phyloP scores from a whole-genome alignment of 2,888 invertebrate genomes.

The Xylota segnis region DNA sequence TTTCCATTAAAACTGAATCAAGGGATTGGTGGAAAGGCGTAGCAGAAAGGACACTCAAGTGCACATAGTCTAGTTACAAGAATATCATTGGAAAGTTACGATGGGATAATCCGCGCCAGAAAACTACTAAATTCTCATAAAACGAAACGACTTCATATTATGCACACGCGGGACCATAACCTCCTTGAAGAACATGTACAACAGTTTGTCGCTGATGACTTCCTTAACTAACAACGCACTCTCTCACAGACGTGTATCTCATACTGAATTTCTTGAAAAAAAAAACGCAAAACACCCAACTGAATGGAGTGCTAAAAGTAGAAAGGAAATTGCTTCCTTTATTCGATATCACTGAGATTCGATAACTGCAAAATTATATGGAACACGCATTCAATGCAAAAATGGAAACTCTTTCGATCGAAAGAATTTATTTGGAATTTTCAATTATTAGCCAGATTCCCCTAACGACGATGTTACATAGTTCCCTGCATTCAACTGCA shows the following conservation, averaged over 20 bases:
- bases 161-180: neutral
- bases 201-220: neutral
- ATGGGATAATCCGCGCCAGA: neutral
- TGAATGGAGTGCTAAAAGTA: neutral
- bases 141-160: constrained; percentile 4
- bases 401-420: neutral
- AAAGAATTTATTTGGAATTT: constrained; percentile 5
- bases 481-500: neutral
- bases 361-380: neutral
- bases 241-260: neutral
- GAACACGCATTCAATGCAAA: neutral
- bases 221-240: neutral
- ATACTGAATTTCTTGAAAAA: neutral
- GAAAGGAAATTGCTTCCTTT: constrained; percentile 15
- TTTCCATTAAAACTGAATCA: too few species aligned
- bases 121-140: constrained; percentile 15
- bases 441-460: constrained; percentile 12
- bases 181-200: neutral
- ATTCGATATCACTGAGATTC: neutral
- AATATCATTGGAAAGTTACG: too few species aligned
- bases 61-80: too few species aligned
- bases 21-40: too few species aligned
- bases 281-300: neutral
- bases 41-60: too few species aligned
- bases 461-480: neutral